Conservation (phyloP, 2,888 invertebrate genomes). For the Dryadula phaetusa region DNA sequence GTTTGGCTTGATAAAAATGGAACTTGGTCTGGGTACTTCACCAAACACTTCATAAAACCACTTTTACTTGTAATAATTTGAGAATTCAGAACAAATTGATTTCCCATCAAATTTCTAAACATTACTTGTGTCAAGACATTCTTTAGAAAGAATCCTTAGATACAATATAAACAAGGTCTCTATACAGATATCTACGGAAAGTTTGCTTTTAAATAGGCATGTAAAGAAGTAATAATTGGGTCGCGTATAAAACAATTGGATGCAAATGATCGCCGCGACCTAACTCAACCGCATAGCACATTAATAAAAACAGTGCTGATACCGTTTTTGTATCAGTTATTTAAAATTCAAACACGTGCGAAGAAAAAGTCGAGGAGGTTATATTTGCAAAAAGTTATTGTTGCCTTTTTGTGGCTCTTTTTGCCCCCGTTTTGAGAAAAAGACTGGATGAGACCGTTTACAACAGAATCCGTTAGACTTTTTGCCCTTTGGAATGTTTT, state of each 20-base stretch:
- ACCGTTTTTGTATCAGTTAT: constrained; percentile 70
- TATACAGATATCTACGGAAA: no score
- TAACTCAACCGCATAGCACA: constrained; percentile 60
- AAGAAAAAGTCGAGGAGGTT: constrained; percentile 69
- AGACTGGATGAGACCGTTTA: constrained; percentile 58
- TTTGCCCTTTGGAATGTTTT: constrained; percentile 65
- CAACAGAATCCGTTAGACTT: constrained; percentile 74
- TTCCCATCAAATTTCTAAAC: no score
- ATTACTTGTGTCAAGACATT: no score
- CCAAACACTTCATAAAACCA: no score
- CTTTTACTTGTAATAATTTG: no score
- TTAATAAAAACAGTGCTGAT: constrained; percentile 55
- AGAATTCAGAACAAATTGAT: no score
- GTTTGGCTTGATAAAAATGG: no score
- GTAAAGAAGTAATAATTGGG: no score
- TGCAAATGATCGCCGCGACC: constrained; percentile 57
- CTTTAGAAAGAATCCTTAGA: no score
- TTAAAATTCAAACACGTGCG: constrained; percentile 77
- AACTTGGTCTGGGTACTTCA: no score
- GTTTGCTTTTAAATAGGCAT: no score
- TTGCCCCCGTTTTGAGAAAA: constrained; percentile 73
- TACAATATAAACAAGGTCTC: no score
- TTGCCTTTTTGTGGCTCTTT: constrained; percentile 67
- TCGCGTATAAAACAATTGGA: constrained; percentile 39
- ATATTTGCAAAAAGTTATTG: constrained; percentile 80